Evolutionary conservation across 2,113 vertebrate species (phyloP), one percentile per base, ranked within the genome.

Genomic region (Circaetus gallicus): DNA sequence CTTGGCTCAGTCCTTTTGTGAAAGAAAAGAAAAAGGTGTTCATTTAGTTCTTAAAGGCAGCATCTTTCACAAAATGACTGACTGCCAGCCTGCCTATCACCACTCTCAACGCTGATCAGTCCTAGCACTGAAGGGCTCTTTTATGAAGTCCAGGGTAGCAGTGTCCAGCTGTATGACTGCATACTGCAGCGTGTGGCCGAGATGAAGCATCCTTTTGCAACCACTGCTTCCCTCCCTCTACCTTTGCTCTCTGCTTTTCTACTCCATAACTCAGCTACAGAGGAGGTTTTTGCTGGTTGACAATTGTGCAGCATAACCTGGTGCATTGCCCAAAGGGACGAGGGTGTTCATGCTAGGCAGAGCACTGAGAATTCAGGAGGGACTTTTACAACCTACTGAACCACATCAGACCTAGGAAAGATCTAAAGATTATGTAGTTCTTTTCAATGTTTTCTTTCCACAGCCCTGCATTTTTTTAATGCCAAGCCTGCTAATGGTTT

Each of bases 321-420:
- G 42, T 95, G 53, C 83, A 10, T 36, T 95, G 86, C 86, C 83
- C 81, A 77, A 70, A 65, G 53, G 66, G 36, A 95, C 59, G 52
- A 94, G 86, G 70, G 58, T 18, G 63, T 96, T 95, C 95, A 97
- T 90, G 97, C 96, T 94, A 97, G 74, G 53, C 86, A 76, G 93
- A 97, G 81, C 93, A 80, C 81, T 53, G 94, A 94, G 95, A 97
- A 96, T 97, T 97, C 86, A 91, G 78, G 58, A 89, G 86, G 66
- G 25, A 85, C 90, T 95, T 90, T 94, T 86, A 31, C 83, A 91
- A 90, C 47, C 63, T 86, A 82, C 86, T 97, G 96, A 95, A 94
- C 91, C 93, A 94, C 89, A 79, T 34, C 59, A 73, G 81, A 87
- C 77, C 62, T 34, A 84, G 73, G 69, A 72, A 70, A 85, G 80